These are phyloP conservation scores for Distichodus sexfasciatus DNA, from an alignment of 2,797 vertebrate genomes.

Conservation along the genomic window DNA sequence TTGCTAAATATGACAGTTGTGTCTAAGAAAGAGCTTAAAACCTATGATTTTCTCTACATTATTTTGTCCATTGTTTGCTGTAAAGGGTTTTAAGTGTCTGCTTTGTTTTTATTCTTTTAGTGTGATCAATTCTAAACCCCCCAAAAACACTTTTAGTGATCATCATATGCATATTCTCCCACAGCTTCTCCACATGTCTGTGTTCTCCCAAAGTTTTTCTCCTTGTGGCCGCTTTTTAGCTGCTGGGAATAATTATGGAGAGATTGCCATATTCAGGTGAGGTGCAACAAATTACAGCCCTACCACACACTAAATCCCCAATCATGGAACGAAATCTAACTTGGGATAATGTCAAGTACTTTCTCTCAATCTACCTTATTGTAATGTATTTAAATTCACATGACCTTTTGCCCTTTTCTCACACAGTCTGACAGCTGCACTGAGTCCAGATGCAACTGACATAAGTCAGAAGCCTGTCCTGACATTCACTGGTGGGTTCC, in stretches of 20 bases:
- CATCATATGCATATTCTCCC: constrained; percentile 21
- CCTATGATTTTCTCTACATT: too few species aligned
- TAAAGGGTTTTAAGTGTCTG: too few species aligned
- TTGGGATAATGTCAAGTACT: too few species aligned
- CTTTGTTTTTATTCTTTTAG: too few species aligned
- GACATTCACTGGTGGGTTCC: constrained; percentile 77
- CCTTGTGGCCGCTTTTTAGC: constrained; percentile 86
- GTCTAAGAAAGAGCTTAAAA: too few species aligned
- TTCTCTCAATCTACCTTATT: too few species aligned
- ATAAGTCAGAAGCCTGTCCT: constrained; percentile 79
- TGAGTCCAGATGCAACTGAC: constrained; percentile 81
- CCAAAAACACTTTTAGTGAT: too few species aligned
- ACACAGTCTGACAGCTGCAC: constrained; percentile 79
- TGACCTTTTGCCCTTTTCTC: not conserved
- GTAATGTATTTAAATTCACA: not conserved
- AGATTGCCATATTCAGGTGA: constrained; percentile 88
- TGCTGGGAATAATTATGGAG: constrained; percentile 86
- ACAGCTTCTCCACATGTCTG: constrained; percentile 86
- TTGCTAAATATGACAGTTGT: too few species aligned
- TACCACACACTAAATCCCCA: not conserved
- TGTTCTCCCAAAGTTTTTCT: constrained; percentile 87
- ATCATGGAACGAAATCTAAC: too few species aligned
- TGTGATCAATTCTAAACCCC: too few species aligned
- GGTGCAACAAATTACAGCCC: not conserved
- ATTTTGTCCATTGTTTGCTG: too few species aligned